Evolutionary conservation across 2,888 invertebrate species (phyloP).

Genomic region (Eumerus sabulonum): DNA sequence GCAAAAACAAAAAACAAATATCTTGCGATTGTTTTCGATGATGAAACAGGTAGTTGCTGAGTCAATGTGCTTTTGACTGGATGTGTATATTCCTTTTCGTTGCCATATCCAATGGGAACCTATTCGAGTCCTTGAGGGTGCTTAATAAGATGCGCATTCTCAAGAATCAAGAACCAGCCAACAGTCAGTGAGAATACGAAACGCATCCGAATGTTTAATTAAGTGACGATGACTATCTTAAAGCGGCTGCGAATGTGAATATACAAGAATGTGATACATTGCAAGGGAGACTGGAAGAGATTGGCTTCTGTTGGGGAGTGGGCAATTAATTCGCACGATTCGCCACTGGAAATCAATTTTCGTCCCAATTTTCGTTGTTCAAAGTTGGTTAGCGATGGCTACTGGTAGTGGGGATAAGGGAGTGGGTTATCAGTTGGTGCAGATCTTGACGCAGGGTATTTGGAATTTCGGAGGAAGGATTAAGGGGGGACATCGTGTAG

Average conservation of each 20-base stretch:
- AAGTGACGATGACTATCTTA: conserved; percentile 68
- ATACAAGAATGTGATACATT: conserved; percentile 31
- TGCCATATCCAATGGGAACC: conserved; percentile 18
- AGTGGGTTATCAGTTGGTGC: conserved; percentile 38
- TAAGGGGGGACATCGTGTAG: too few relatives aligned
- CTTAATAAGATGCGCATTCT: conserved; percentile 66
- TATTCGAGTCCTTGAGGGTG: conserved; percentile 16
- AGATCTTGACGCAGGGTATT: conserved; percentile 46
- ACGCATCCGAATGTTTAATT: conserved; percentile 66
- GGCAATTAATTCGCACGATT: conserved; percentile 63
- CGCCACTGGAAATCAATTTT: conserved; percentile 68
- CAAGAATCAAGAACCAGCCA: conserved; percentile 28
- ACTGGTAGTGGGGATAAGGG: conserved; percentile 26
- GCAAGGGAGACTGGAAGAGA: conserved; percentile 1
- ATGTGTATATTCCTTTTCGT: conserved; percentile 7
- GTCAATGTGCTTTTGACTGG: conserved; percentile 50
- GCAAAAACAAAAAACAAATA: too few relatives aligned
- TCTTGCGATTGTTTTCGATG: conserved; percentile 60
- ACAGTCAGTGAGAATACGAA: background rate
- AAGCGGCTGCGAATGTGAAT: conserved; percentile 55
- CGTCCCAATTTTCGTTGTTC: conserved; percentile 66
- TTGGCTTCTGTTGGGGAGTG: conserved; percentile 50
- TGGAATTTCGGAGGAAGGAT: background rate
- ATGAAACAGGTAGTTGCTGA: conserved; percentile 58
- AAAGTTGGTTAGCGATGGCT: conserved; percentile 54